Evolutionary conservation across 2,797 vertebrate genomes (phyloP), one percentile per base, ranked within the genome.

Genomic region (Tamandua tetradactyla): DNA sequence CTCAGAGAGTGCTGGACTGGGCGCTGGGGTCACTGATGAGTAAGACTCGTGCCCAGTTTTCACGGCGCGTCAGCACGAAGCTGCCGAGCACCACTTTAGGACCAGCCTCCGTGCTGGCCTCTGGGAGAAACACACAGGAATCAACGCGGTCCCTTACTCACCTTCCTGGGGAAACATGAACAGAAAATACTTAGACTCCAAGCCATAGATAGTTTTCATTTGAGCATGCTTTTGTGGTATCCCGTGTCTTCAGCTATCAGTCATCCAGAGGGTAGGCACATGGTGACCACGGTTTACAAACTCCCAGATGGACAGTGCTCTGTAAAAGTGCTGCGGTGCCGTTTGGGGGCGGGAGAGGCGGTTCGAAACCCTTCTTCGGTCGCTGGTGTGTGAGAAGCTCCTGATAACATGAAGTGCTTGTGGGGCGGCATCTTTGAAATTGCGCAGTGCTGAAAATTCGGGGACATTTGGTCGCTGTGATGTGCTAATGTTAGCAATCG

Each of bases 401-500:
- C 84, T 59, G 87, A 78, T 90, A 22, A 52, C 66, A 86, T 7
- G 0, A 42, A 40, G 32, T 52, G 75, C 71, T 88, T 80, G n/a
- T 17, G 75, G 85, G 89, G 47, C 22, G 8, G 64, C 86, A 74
- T 82, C 96, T 86, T 76, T 86, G 88, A 93, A 80, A 93, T 20
- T 79, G 76, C 79, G 37, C n/a, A 30, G 81, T 47, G 40, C 64
- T 61, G 76, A 85, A 82, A 95, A 84, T 96, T 68, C 76, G 11
- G 18, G 92, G 92, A 82, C 95, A 94, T 92, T 69, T 94, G 96
- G 96, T 82, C 85, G 82, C 93, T 42, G 82, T 64, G 93, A 93
- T 91, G 88, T 92, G 92, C 85, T 95, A 86, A 92, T 96, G 94
- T 92, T 93, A 80, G 82, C 92, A 88, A 76, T 59, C 0, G 37